Conservation (phyloP, 2,113 vertebrate species). For the Tachycineta bicolor region DNA sequence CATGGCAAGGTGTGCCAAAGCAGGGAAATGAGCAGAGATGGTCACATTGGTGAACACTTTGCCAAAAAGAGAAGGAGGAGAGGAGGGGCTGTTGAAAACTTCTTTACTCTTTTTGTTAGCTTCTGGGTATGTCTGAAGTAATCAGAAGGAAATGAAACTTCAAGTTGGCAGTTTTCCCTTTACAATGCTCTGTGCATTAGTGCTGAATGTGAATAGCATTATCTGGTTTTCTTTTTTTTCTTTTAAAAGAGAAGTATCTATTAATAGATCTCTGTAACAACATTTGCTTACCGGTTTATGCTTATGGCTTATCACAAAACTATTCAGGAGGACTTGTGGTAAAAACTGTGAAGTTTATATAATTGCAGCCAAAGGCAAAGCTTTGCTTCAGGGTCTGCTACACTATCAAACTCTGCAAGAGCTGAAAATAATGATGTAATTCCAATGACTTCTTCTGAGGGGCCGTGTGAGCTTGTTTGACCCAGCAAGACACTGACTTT, state of each 20-base stretch:
- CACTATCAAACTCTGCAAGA: neutral
- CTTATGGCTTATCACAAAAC: constrained; percentile 17
- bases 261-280: constrained; percentile 28
- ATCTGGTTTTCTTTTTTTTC: neutral
- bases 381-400: constrained; percentile 15
- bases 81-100: neutral
- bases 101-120: neutral
- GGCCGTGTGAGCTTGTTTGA: neutral
- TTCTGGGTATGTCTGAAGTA: neutral
- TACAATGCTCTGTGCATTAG: neutral
- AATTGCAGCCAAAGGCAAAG: constrained; percentile 14
- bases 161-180: neutral
- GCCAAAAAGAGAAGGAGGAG: neutral
- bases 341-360: constrained; percentile 22
- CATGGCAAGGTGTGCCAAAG: neutral
- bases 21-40: neutral
- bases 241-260: neutral
- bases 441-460: neutral
- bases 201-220: neutral
- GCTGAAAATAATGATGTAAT: neutral
- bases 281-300: neutral
- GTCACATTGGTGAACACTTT: neutral
- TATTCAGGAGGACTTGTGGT: neutral
- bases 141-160: constrained; percentile 6
- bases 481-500: neutral